These are phyloP conservation scores for Centropus unirufus DNA, from an alignment of 2,113 vertebrate genomes.

Conservation along the genomic window DNA sequence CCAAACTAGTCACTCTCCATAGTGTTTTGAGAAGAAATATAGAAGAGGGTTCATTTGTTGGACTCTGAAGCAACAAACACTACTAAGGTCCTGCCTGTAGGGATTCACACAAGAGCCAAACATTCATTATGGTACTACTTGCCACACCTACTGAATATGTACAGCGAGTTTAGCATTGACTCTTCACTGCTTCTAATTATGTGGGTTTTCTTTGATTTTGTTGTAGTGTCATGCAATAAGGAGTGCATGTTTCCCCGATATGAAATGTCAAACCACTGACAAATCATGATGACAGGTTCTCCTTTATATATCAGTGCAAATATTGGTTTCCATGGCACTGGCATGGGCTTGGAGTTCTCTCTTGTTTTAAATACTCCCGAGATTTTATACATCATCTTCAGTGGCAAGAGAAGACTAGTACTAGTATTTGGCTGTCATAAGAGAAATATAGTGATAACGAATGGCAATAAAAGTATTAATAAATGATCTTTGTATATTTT, in stretches of 20 bases:
- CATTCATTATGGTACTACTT: neutral
- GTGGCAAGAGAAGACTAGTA: neutral
- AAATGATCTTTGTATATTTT: slow-evolving; percentile 37
- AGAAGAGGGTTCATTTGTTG: neutral
- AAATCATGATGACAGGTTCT: slow-evolving; percentile 12
- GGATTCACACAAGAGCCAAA: neutral
- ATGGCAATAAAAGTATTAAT: neutral
- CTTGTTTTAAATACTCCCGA: slow-evolving; percentile 9
- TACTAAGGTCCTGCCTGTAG: neutral
- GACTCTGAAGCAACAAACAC: neutral
- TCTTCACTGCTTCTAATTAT: neutral
- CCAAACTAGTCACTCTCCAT: neutral
- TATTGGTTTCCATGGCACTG: slow-evolving; percentile 31
- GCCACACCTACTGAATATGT: neutral
- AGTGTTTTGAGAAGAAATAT: neutral
- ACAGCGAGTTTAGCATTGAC: neutral
- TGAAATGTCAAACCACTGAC: neutral
- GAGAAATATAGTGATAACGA: slow-evolving; percentile 3
- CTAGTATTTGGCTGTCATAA: slow-evolving; percentile 4
- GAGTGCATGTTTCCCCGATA: neutral
- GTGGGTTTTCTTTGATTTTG: neutral
- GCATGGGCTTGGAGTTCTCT: neutral
- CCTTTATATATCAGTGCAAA: slow-evolving; percentile 26
- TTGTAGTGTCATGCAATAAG: neutral
- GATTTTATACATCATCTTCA: slow-evolving; percentile 7